phyloP scores from a whole-genome alignment of 2,888 invertebrate genomes.

The Gibbula magus region DNA sequence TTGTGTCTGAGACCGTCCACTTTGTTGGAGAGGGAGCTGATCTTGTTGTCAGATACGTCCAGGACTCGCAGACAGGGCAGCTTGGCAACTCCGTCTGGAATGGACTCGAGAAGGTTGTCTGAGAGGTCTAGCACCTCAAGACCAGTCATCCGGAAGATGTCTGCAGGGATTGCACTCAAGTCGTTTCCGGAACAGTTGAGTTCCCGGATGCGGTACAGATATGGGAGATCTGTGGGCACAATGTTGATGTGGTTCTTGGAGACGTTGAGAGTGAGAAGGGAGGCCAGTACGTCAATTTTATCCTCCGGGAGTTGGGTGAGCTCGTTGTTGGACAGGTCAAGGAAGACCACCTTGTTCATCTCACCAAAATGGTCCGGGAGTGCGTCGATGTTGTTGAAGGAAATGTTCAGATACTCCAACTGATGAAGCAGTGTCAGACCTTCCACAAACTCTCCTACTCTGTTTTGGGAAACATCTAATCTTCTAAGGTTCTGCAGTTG shows the following conservation, averaged over 20 bases:
- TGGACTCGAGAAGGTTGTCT: constrained; percentile 83
- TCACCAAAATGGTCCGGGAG: constrained; percentile 70
- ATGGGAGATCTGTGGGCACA: constrained; percentile 76
- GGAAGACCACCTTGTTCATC: constrained; percentile 61
- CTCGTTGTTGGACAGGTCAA: constrained; percentile 70
- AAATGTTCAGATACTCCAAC: constrained; percentile 65
- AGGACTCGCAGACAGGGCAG: constrained; percentile 62
- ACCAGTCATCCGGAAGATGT: constrained; percentile 74
- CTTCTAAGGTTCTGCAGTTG: constrained; percentile 73
- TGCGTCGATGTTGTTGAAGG: constrained; percentile 64
- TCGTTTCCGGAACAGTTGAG: constrained; percentile 66
- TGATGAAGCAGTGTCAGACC: constrained; percentile 54
- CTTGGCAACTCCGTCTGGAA: constrained; percentile 71
- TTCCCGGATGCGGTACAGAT: constrained; percentile 65
- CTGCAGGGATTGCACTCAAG: constrained; percentile 63
- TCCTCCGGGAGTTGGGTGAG: constrained; percentile 66
- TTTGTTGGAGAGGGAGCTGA: constrained; percentile 63
- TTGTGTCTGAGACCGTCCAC: constrained; percentile 57
- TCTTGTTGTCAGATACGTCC: constrained; percentile 70
- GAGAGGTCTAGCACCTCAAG: constrained; percentile 87
- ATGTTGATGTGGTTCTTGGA: constrained; percentile 87
- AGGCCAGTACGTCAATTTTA: constrained; percentile 86
- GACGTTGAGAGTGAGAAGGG: constrained; percentile 83
- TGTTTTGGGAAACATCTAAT: constrained; percentile 81
- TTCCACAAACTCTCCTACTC: constrained; percentile 77